These are phyloP conservation scores for Agapostemon virescens DNA, from an alignment of 2,888 invertebrate species.

Conservation along the genomic window DNA sequence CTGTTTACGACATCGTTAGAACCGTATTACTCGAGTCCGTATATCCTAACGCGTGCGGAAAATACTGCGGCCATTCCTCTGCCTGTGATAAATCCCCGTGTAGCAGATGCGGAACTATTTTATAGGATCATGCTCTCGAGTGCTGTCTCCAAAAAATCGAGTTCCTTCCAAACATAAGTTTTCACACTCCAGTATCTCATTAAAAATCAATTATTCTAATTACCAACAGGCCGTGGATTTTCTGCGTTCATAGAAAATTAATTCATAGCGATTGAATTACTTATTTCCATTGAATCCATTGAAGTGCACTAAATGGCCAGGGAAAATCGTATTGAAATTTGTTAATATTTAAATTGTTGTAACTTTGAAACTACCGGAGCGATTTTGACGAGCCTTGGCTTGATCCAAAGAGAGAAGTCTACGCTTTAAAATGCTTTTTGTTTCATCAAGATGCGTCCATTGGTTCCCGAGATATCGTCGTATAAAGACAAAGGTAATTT, in stretches of 20 bases:
- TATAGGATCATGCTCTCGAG: not conserved
- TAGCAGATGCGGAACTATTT: not conserved
- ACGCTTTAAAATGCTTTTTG: too few species aligned
- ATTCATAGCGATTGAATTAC: too few species aligned
- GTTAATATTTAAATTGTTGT: not conserved
- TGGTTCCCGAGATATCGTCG: too few species aligned
- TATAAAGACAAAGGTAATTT: too few species aligned
- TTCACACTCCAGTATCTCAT: too few species aligned
- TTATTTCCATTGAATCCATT: too few species aligned
- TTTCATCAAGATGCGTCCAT: too few species aligned
- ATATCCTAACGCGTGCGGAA: not conserved
- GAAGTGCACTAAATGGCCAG: too few species aligned
- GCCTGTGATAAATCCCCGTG: not conserved
- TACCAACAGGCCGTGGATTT: too few species aligned
- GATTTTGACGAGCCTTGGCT: not conserved
- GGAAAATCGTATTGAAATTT: not conserved
- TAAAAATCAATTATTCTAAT: too few species aligned
- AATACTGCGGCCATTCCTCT: conserved; percentile 12
- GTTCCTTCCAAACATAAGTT: too few species aligned
- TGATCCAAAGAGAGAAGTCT: not conserved
- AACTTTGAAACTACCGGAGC: not conserved
- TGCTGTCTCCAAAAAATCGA: not conserved
- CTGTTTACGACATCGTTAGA: conserved; percentile 38
- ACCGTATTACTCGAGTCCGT: conserved; percentile 22
- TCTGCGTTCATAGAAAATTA: too few species aligned